Conservation (phyloP, 37 sponge, comb jelly and placozoan species). For the Diacarnus erythraeanus region DNA sequence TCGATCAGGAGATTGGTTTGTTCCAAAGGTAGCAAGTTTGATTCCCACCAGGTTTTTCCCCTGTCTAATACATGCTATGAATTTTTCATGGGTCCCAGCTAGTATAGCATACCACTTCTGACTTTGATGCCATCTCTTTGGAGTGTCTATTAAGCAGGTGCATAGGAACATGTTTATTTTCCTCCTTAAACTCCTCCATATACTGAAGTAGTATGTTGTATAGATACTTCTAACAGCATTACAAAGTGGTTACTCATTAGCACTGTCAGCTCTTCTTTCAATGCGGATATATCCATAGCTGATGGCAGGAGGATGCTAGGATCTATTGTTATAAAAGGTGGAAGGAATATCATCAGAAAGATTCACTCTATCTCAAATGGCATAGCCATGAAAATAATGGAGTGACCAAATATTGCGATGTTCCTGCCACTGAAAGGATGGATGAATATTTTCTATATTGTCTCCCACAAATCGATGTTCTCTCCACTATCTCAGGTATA, state of each 20-base stretch:
- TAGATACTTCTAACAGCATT: neutral
- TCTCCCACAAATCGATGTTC: neutral
- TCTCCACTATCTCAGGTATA: neutral
- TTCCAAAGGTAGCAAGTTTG: too few relatives aligned
- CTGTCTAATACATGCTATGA: neutral
- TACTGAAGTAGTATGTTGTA: conserved; percentile 13
- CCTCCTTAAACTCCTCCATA: conserved; percentile 12
- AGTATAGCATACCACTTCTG: neutral
- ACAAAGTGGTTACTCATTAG: neutral
- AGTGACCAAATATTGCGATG: neutral
- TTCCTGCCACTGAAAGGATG: conserved; percentile 1
- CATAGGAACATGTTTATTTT: neutral
- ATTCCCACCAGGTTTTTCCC: too few relatives aligned
- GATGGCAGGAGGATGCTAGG: neutral
- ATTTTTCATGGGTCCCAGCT: neutral
- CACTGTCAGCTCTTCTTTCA: conserved; percentile 9
- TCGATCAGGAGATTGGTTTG: too few relatives aligned
- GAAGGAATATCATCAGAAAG: neutral
- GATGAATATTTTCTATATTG: conserved; percentile 17
- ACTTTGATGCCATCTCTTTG: conserved; percentile 11
- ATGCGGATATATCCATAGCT: neutral
- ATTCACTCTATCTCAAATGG: conserved; percentile 8
- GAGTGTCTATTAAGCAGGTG: conserved; percentile 4
- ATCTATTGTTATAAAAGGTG: conserved; percentile 1
- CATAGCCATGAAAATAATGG: conserved; percentile 19